Evolutionary conservation across 2,888 invertebrate species (phyloP).

Genomic region (Copidosoma aretas): DNA sequence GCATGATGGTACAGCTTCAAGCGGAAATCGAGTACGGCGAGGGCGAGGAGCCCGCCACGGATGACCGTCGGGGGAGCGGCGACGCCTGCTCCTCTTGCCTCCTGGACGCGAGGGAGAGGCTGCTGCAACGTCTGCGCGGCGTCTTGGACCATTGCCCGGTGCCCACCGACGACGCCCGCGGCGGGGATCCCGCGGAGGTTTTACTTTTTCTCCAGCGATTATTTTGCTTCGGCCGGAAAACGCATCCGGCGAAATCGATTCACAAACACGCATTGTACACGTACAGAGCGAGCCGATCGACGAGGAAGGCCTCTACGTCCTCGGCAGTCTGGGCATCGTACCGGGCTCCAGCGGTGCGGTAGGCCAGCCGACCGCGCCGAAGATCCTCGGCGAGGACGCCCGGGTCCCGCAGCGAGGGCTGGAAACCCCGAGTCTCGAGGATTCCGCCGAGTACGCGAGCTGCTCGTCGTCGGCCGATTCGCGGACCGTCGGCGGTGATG

Average conservation of each 20-base stretch:
- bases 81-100: constrained; percentile 47
- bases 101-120: constrained; percentile 49
- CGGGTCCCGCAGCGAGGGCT: background rate
- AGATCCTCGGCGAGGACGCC: background rate
- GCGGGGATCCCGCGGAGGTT: background rate
- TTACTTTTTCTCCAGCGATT: background rate
- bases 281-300: constrained; percentile 21
- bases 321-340: constrained; percentile 45
- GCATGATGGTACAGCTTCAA: constrained; percentile 41
- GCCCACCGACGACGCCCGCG: background rate
- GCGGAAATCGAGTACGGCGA: constrained; percentile 34
- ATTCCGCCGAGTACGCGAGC: background rate
- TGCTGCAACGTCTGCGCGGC: constrained; percentile 54
- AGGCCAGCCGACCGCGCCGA: background rate
- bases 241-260: too few species aligned
- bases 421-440: background rate
- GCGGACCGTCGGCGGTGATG: too few species aligned
- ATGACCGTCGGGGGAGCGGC: constrained; percentile 28
- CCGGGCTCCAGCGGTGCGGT: constrained; percentile 33
- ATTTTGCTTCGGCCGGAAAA: too few species aligned
- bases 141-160: constrained; percentile 45
- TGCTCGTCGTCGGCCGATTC: background rate
- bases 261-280: background rate
- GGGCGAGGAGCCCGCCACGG: background rate
- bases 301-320: constrained; percentile 36